These are phyloP conservation scores for Conus canariensis DNA, from an alignment of 2,888 invertebrate genomes.

Conservation along the genomic window DNA sequence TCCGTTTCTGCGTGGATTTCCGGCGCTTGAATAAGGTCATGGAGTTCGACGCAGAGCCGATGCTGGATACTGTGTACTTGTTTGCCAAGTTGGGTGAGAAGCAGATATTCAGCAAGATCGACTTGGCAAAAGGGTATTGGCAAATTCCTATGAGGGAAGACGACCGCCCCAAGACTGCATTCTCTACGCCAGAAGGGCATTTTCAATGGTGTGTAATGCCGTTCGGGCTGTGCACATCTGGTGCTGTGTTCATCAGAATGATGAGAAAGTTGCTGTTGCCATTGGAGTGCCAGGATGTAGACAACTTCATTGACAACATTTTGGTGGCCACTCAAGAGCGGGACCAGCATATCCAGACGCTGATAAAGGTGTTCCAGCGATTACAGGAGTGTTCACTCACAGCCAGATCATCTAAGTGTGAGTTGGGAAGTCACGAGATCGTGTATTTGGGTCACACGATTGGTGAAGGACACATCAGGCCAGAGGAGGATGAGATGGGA, in stretches of 20 bases:
- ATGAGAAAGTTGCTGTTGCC: slow-evolving; percentile 24
- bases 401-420: not conserved
- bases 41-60: slow-evolving; percentile 47
- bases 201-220: not conserved
- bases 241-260: slow-evolving; percentile 25
- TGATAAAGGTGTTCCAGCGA: not conserved
- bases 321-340: not conserved
- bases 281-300: not conserved
- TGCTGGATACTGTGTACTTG: not conserved
- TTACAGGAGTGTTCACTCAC: slow-evolving; percentile 11
- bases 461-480: not conserved
- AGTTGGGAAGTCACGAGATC: not conserved
- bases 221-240: slow-evolving; percentile 13
- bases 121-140: slow-evolving; percentile 35
- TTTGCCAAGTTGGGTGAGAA: not conserved
- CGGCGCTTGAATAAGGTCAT: slow-evolving; percentile 47
- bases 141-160: not conserved
- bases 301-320: slow-evolving; percentile 29
- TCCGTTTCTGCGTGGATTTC: not conserved
- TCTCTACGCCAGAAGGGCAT: not conserved
- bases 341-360: not conserved
- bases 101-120: slow-evolving; percentile 2
- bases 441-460: not conserved
- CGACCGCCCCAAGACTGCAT: not conserved
- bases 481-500: not conserved